These are phyloP conservation scores for Nephotettix cincticeps DNA, from an alignment of 1,140 invertebrate genomes.

Conservation along the genomic window DNA sequence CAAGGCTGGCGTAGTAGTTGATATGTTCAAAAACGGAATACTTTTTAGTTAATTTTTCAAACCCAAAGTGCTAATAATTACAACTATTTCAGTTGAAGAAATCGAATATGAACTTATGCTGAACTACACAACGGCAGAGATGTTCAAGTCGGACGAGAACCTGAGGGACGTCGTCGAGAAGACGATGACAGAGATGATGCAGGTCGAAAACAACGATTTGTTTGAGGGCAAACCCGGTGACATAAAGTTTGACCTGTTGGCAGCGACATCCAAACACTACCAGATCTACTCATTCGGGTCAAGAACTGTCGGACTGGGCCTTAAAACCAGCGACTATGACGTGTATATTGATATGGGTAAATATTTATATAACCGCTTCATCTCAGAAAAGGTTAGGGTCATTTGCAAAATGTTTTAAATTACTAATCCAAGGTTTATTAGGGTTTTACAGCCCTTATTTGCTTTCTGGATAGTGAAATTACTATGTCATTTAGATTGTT, in stretches of 20 bases:
- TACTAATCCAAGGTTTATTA: too few relatives aligned
- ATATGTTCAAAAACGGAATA: too few relatives aligned
- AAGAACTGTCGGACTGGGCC: not conserved
- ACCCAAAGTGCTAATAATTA: too few relatives aligned
- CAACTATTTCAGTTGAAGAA: not conserved
- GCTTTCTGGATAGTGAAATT: too few relatives aligned
- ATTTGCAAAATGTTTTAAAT: too few relatives aligned
- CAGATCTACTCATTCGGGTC: not conserved
- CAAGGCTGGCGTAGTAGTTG: too few relatives aligned
- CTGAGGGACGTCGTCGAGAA: not conserved
- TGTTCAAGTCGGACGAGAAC: not conserved
- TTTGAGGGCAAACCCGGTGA: not conserved
- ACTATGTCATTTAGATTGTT: too few relatives aligned
- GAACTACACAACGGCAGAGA: not conserved
- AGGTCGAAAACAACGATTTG: not conserved
- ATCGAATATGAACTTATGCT: not conserved
- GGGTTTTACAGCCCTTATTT: too few relatives aligned
- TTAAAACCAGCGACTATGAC: not conserved
- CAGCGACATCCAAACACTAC: not conserved
- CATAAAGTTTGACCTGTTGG: not conserved
- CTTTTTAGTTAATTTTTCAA: too few relatives aligned
- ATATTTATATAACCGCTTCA: not conserved
- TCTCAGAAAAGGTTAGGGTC: too few relatives aligned
- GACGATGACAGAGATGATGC: not conserved
- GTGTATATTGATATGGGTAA: constrained; percentile 1